A percentile compares a stretch with the other conserved stretches of the same genome.
These are phyloP conservation scores for Phaetusa simplex DNA, from an alignment of 2,113 vertebrate species.

Conservation along the genomic window DNA sequence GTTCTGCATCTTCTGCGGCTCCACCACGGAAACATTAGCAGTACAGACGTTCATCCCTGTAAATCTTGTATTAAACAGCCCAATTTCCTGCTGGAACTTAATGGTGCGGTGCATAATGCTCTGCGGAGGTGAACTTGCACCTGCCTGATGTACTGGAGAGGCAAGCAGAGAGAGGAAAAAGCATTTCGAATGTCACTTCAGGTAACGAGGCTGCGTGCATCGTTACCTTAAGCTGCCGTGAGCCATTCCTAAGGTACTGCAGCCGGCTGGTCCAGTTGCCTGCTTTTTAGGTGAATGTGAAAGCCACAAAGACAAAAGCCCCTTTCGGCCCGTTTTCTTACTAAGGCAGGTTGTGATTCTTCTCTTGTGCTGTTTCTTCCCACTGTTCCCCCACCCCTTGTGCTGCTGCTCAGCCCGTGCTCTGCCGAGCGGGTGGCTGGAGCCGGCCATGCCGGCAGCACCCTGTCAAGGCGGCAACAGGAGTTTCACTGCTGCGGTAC, in stretches of 20 bases:
- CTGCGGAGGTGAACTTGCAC: neutral
- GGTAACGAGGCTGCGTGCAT: neutral
- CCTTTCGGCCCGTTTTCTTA: neutral
- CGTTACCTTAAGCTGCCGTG: neutral
- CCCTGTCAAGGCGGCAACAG: rapidly evolving
- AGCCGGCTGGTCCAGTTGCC: neutral
- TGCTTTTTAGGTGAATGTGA: neutral
- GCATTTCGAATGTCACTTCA: neutral
- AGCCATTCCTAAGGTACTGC: neutral
- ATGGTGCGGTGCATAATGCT: neutral
- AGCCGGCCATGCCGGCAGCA: neutral
- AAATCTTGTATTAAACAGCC: neutral
- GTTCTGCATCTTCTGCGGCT: neutral
- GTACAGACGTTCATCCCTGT: neutral
- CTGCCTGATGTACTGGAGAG: neutral
- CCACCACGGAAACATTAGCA: rapidly evolving
- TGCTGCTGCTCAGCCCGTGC: neutral
- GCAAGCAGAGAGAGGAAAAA: neutral
- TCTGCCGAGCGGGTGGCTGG: neutral
- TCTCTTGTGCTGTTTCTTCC: neutral
- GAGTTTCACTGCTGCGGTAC: neutral
- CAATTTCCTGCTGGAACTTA: neutral
- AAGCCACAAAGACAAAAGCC: neutral
- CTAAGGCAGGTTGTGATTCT: neutral
- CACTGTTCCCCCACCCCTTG: neutral